Conservation (phyloP, 2,113 vertebrate genomes). For the Strigops habroptila region DNA sequence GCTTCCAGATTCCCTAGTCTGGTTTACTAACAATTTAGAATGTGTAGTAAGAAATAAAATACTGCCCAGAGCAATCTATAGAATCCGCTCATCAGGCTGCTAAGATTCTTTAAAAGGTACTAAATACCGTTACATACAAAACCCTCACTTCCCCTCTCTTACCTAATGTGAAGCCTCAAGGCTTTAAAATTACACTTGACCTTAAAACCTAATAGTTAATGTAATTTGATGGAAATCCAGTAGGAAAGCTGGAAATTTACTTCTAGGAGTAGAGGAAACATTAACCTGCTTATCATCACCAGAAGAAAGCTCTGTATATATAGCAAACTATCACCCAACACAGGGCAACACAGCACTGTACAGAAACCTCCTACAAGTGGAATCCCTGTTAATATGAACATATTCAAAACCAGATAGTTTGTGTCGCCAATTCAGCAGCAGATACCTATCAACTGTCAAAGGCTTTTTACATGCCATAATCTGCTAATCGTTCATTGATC, state of each 20-base stretch:
- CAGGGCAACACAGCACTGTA: neutral
- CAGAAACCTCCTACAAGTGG: neutral
- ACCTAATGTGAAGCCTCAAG: neutral
- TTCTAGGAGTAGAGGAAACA: neutral
- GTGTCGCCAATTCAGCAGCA: neutral
- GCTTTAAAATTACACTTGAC: neutral
- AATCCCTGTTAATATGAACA: neutral
- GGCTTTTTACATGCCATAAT: neutral
- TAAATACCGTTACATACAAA: neutral
- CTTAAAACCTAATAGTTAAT: neutral
- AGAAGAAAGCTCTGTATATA: accelerated
- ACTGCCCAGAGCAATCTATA: neutral
- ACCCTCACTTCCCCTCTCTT: neutral
- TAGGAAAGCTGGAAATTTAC: neutral
- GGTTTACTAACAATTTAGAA: neutral
- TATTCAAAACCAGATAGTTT: neutral
- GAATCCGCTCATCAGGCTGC: neutral
- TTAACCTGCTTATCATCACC: neutral
- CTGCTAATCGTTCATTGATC: neutral
- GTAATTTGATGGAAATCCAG: neutral
- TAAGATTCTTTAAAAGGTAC: neutral
- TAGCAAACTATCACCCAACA: neutral
- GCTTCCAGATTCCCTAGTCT: neutral
- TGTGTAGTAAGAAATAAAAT: neutral
- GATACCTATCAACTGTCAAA: neutral